These are phyloP conservation scores for Pseudococcus jackbeardsleyi DNA, from an alignment of 2,888 invertebrate genomes.

Conservation along the genomic window DNA sequence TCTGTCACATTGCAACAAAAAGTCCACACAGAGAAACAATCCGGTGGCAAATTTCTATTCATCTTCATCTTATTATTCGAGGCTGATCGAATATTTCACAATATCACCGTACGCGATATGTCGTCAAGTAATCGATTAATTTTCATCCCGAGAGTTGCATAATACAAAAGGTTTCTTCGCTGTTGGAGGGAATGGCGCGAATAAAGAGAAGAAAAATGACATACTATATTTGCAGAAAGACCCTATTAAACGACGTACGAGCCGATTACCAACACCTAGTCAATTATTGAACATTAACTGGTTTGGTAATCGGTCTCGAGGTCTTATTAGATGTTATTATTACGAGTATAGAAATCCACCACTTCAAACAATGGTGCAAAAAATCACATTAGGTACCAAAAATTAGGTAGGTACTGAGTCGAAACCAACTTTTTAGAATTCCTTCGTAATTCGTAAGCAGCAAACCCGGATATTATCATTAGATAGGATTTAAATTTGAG, in stretches of 20 bases:
- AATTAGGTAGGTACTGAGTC: neutral
- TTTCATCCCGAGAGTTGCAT: neutral
- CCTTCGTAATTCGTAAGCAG: neutral
- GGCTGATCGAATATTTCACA: constrained; percentile 45
- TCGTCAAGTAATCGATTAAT: constrained; percentile 45
- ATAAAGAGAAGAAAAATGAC: constrained; percentile 36
- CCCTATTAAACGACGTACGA: neutral
- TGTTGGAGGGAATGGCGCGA: constrained; percentile 39
- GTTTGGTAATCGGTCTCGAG: constrained; percentile 27
- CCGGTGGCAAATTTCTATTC: constrained; percentile 51
- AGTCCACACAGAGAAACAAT: neutral
- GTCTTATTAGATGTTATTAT: neutral
- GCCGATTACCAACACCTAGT: neutral
- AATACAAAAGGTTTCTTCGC: constrained; percentile 38
- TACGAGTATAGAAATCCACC: neutral
- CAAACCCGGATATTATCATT: neutral
- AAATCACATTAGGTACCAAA: neutral
- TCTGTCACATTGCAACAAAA: constrained; percentile 22
- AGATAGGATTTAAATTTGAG: neutral
- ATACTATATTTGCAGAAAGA: neutral
- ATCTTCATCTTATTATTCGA: constrained; percentile 32
- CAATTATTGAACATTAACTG: constrained; percentile 38
- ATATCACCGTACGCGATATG: constrained; percentile 18
- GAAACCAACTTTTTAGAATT: no score
- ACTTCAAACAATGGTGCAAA: no score